Evolutionary conservation across 2,888 invertebrate genomes (phyloP), one percentile per base, ranked within the genome.

Genomic region (Ametastegia equiseti): DNA sequence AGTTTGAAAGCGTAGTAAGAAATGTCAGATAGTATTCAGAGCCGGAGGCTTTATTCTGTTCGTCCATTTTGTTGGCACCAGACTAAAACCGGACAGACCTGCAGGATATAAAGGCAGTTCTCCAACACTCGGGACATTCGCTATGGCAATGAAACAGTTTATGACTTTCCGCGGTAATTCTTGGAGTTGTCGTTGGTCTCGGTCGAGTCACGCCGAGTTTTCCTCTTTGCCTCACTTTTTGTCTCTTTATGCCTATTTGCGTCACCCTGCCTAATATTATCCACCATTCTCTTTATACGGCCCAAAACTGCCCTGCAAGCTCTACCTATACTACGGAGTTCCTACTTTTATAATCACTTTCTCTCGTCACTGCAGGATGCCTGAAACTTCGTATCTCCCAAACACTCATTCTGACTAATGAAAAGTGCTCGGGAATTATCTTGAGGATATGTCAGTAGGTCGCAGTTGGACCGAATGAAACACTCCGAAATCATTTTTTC

Each of bases 101-200:
- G n/a, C n/a, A 30, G 33, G n/a, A 65, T 33, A 65, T 33, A 65
- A 65, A 36, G 36, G 33, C 42, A 42, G 69, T 69, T 42, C 42
- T 69, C 42, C 69, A 39, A n/a, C 19, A 23, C 23, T 42, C n/a
- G 30, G 33, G 45, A 73, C 73, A 73, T 47, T 73, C 19, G 33
- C 47, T 30, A 30, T 6, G 33, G 73, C 73, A 73, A 73, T 73
- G 73, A 73, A 73, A 73, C 73, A 73, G 30, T 73, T 73, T 73
- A 73, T 50, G 73, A 73, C 73, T 50, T 47, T 73, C 33, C 50
- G 47, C 50, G 73, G 50, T 73, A 73, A 73, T 73, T 73, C 27
- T 13, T 39, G n/a, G 50, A 47, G 45, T 73, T 73, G 45, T 73
- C 73, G 73, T 47, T 47, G 50, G 50, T 73, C 50, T 13, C 33